phyloP scores from a whole-genome alignment of 2,888 invertebrate species.

The Copidosoma aretas region DNA sequence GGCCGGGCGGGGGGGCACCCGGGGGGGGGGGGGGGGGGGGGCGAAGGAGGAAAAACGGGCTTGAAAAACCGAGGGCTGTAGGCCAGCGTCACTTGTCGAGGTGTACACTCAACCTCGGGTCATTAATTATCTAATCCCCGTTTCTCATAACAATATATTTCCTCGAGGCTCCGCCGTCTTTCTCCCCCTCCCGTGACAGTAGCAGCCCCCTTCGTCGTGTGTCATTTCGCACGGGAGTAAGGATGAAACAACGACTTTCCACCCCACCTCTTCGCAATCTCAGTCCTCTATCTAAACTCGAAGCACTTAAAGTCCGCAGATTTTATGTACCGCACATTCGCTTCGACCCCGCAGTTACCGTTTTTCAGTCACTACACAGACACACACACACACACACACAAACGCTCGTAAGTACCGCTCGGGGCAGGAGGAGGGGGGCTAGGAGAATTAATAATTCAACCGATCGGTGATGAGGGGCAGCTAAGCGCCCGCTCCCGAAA shows the following conservation, averaged over 20 bases:
- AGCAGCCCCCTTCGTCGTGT: conserved; percentile 16
- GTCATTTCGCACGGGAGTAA: conserved; percentile 3
- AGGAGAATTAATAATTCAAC: conserved; percentile 3
- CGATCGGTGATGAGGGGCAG: neutral
- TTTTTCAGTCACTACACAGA: too few species aligned
- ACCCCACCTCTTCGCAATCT: neutral
- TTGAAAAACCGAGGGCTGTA: neutral
- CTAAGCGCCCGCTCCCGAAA: neutral
- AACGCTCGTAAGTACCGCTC: too few species aligned
- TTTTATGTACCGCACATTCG: too few species aligned
- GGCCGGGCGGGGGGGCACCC: too few species aligned
- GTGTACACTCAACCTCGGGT: conserved; percentile 41
- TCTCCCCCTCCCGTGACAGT: conserved; percentile 2
- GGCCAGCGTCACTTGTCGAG: conserved; percentile 4
- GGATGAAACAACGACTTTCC: neutral
- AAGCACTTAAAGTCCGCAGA: too few species aligned
- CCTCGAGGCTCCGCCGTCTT: conserved; percentile 19
- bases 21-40: neutral
- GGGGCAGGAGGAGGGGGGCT: neutral
- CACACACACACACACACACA: too few species aligned
- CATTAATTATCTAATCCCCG: conserved; percentile 48
- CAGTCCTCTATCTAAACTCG: too few species aligned
- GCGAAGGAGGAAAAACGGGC: neutral
- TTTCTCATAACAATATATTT: conserved; percentile 43
- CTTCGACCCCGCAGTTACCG: neutral